phyloP scores from a whole-genome alignment of 2,888 invertebrate genomes.

The Tachina fera region DNA sequence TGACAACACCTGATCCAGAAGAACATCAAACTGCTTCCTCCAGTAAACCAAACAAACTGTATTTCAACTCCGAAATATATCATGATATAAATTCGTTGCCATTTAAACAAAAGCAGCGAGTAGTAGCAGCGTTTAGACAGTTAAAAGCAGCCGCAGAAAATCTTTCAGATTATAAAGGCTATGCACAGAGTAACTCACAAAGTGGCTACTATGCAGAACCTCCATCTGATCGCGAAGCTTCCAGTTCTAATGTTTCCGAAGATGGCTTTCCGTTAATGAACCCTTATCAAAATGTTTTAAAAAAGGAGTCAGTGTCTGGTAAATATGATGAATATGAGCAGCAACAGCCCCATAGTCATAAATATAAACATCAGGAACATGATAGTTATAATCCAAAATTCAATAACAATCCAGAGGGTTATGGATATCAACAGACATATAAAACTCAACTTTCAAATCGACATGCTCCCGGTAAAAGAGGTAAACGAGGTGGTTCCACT shows the following conservation, averaged over 20 bases:
- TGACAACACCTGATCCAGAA: conserved; percentile 75
- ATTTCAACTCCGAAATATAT: conserved; percentile 82
- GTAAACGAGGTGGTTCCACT: conserved; percentile 78
- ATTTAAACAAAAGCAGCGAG: conserved; percentile 77
- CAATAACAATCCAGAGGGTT: conserved; percentile 82
- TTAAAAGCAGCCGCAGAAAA: conserved; percentile 72
- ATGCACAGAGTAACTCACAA: conserved; percentile 57
- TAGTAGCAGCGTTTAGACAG: conserved; percentile 73
- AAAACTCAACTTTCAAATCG: conserved; percentile 74
- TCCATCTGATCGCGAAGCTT: conserved; percentile 64
- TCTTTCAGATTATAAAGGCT: conserved; percentile 79
- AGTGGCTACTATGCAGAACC: conserved; percentile 80
- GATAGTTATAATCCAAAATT: conserved; percentile 82
- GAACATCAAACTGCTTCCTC: conserved; percentile 65
- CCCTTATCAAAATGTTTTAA: conserved; percentile 80
- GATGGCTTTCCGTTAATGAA: conserved; percentile 79
- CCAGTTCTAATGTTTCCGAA: conserved; percentile 72
- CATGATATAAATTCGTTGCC: conserved; percentile 82
- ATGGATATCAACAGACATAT: conserved; percentile 82
- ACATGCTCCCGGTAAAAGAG: conserved; percentile 76
- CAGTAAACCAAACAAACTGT: conserved; percentile 78
- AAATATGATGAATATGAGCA: conserved; percentile 77
- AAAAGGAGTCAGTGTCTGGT: conserved; percentile 77
- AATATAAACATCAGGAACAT: conserved; percentile 74
- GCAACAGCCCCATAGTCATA: conserved; percentile 72